Evolutionary conservation across 1,140 invertebrate genomes (phyloP).

Genomic region (Mercenaria mercenaria): DNA sequence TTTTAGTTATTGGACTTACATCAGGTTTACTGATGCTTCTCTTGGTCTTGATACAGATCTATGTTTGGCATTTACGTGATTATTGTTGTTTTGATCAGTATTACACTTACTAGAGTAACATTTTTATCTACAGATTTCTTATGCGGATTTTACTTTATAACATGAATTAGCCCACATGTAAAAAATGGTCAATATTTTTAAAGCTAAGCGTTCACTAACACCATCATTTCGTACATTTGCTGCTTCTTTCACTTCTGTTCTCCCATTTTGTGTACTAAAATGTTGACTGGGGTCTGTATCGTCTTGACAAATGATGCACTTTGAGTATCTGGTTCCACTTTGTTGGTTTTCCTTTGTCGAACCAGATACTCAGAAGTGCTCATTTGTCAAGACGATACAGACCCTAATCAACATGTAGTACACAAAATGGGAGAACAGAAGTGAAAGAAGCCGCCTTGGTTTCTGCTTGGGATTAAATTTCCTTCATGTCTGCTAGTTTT

Average conservation of each 20-base stretch:
- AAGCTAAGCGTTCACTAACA: neutral
- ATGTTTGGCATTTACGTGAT: no score
- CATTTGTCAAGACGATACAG: neutral
- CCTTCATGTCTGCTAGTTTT: no score
- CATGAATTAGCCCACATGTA: slow-evolving; percentile 4
- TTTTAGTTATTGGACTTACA: neutral
- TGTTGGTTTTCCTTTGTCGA: no score
- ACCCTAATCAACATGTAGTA: neutral
- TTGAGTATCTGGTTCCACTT: neutral
- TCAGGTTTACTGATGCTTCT: neutral
- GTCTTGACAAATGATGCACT: slow-evolving; percentile 12
- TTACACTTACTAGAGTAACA: neutral
- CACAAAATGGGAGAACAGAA: neutral
- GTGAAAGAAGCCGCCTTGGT: neutral
- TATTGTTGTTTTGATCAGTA: neutral
- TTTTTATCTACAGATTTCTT: neutral
- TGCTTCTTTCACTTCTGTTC: neutral
- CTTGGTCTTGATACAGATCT: neutral
- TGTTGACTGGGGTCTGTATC: neutral
- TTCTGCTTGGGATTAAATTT: neutral
- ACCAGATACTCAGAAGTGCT: neutral
- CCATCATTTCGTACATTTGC: neutral
- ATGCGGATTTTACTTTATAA: neutral
- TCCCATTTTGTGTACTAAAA: neutral
- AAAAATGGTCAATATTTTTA: neutral